phyloP scores from a whole-genome alignment of 2,113 vertebrate species.

The Jacana jacana region DNA sequence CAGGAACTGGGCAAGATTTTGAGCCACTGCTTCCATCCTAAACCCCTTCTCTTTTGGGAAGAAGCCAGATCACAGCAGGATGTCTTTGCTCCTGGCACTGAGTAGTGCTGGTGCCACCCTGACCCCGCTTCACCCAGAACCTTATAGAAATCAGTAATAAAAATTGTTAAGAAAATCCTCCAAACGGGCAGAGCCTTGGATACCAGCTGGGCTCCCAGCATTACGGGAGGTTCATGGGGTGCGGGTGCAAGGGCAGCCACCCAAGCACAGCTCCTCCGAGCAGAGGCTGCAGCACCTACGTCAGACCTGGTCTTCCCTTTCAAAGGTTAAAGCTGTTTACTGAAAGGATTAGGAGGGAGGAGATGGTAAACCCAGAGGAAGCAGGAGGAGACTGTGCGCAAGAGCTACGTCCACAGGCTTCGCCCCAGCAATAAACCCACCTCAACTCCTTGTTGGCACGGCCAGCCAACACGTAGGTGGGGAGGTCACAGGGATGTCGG shows the following conservation, averaged over 20 bases:
- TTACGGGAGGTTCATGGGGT: rapidly evolving
- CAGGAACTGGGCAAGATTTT: background rate
- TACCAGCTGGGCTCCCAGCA: background rate
- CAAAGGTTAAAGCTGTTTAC: conserved; percentile 1
- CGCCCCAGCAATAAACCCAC: background rate
- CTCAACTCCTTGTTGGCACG: background rate
- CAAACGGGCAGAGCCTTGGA: background rate
- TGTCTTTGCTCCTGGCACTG: background rate
- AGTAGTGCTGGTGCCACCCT: background rate
- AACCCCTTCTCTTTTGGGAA: background rate
- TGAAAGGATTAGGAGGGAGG: conserved; percentile 30
- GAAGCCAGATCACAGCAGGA: background rate
- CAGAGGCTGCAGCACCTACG: background rate
- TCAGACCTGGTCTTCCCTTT: background rate
- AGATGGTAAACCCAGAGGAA: background rate
- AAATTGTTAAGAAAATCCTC: background rate
- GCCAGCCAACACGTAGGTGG: background rate
- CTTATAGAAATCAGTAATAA: background rate
- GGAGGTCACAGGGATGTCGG: background rate
- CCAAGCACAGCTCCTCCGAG: background rate
- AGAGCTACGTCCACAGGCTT: background rate
- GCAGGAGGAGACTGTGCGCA: background rate
- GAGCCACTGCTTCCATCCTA: background rate
- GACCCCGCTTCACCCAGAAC: background rate
- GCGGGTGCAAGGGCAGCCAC: background rate